Evolutionary conservation across 2,113 vertebrate genomes (phyloP).

Genomic region (Cyphomyrus plagiostoma): DNA sequence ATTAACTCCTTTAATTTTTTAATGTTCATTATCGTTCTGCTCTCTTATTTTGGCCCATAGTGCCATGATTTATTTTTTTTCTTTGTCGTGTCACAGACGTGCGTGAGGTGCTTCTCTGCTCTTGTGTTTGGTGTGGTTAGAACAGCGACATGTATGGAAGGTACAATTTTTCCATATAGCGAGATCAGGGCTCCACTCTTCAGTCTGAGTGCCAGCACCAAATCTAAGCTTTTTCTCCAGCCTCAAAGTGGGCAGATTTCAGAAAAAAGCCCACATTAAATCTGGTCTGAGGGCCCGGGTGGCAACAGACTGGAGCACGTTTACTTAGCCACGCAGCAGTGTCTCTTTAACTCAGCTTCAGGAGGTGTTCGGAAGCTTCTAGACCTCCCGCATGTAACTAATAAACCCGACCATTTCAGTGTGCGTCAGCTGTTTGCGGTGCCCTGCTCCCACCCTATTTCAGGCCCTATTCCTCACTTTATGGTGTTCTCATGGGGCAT

Average conservation of each 20-base stretch:
- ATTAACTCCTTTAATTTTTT: neutral
- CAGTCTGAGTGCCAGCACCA: neutral
- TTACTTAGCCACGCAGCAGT: neutral
- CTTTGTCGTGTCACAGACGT: neutral
- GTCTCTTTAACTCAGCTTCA: neutral
- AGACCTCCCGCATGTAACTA: neutral
- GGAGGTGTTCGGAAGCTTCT: neutral
- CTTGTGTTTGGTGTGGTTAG: neutral
- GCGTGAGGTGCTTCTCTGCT: neutral
- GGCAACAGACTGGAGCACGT: neutral
- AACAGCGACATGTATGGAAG: neutral
- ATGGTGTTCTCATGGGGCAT: neutral
- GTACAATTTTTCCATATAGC: neutral
- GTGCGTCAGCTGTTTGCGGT: neutral
- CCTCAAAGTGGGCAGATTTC: neutral
- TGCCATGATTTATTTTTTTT: neutral
- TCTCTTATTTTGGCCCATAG: neutral
- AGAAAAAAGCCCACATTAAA: neutral
- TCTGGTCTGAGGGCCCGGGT: neutral
- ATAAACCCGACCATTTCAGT: conserved; percentile 2
- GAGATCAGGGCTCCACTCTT: neutral
- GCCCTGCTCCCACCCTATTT: neutral
- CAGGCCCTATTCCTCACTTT: neutral
- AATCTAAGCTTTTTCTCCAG: neutral
- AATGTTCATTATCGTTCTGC: neutral